Base-by-base conservation (phyloP, 23 tunicate genomes). In the Styela plicata region DNA sequence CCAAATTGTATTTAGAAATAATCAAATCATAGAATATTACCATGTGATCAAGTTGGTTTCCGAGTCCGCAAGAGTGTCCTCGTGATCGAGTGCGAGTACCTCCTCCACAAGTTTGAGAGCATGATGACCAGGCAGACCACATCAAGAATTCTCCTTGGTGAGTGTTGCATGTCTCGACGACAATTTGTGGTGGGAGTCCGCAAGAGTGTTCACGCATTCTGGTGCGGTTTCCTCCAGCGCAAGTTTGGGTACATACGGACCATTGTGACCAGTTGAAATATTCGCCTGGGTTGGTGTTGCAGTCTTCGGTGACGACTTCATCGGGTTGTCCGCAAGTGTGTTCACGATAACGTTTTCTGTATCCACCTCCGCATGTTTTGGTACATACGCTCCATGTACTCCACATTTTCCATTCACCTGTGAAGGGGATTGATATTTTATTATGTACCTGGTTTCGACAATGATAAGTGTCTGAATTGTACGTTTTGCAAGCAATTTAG, bases 311-410 rank as follows among this genome's bases (percentile, higher is more conserved):
- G 20, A 82, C 36, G 26, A 24, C 29, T 64, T 65, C 83, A 19
- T 32, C 31, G 1, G 71, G 78, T 20, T 68, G 36, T 0, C 96
- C 89, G 74, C 99, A 95, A 34, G 95, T 74, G 71, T 90, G 95
- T 13, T 69, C 31, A 79, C 99, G 85, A 21, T 37, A 63, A 62
- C 91, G 78, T 34, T 36, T 52, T 75, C 90, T 78, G 21, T 36
- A 34, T 70, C 97, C 97, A 69, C 94, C 90, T 2, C 98, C 98
- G 73, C 98, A 94, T 2, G 87, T 79, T 2, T 74, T 89, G 2
- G 93, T 64, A 44, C 98, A 94, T 2, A 22, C 71, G 17, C 78
- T 84, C 94, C 94, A 94, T n/a, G 82, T 24, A 23, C 78, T 57
- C 97, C 97, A 91, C 35, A 65, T n/a, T 19, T 1, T 34, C 80